Conservation (phyloP, 2,888 invertebrate genomes). For the Alentia gelatinosa region DNA sequence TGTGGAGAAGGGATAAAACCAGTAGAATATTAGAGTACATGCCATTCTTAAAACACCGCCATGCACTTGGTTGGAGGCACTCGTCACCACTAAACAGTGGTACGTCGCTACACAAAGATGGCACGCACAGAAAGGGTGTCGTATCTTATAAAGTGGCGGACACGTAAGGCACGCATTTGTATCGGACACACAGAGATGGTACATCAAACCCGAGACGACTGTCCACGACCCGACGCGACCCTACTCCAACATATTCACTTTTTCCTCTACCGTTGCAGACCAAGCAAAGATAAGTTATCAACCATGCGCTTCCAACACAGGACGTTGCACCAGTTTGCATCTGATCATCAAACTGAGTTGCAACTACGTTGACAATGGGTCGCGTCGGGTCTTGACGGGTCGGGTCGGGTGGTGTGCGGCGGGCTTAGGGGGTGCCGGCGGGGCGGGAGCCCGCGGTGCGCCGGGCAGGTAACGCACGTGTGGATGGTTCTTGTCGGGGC, state of each 20-base stretch:
- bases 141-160: not conserved
- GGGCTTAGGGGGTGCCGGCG: not conserved
- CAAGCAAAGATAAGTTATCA: too few relatives aligned
- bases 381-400: not conserved
- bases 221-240: not conserved
- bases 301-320: too few relatives aligned
- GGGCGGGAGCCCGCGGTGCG: not conserved
- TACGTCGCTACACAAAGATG: not conserved
- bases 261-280: too few relatives aligned
- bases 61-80: not conserved
- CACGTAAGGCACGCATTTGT: constrained; percentile 47
- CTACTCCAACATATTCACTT: not conserved
- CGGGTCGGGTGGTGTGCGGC: not conserved
- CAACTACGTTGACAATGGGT: not conserved
- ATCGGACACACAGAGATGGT: constrained; percentile 15
- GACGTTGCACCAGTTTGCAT: too few relatives aligned
- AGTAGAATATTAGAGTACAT: not conserved
- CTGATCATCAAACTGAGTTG: not conserved
- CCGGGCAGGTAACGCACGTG: constrained; percentile 39
- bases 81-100: not conserved
- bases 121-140: not conserved
- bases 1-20: not conserved
- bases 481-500: constrained; percentile 42
- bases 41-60: not conserved
- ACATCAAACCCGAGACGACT: not conserved